phyloP scores from a whole-genome alignment of 2,113 vertebrate genomes.

The Buteo buteo region DNA sequence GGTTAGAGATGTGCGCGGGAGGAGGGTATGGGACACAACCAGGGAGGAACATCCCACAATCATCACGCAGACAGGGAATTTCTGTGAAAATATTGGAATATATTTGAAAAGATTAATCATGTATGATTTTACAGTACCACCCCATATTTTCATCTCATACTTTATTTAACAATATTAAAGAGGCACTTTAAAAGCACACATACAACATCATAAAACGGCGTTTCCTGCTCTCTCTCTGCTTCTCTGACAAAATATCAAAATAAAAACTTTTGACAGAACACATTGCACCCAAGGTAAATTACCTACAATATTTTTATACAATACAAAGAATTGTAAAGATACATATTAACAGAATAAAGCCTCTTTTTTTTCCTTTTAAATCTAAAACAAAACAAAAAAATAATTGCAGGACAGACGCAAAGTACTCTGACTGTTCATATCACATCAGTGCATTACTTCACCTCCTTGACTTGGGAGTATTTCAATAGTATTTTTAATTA shows the following conservation, averaged over 20 bases:
- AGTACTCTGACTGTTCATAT: constrained; percentile 80
- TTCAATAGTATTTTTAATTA: constrained; percentile 61
- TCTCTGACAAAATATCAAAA: constrained; percentile 91
- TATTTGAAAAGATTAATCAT: constrained; percentile 64
- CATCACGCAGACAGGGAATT: background rate
- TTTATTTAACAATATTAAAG: constrained; percentile 74
- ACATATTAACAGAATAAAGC: constrained; percentile 88
- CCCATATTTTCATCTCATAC: constrained; percentile 49
- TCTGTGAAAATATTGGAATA: constrained; percentile 74
- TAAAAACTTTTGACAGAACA: constrained; percentile 90
- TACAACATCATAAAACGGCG: constrained; percentile 79
- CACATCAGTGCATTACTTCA: constrained; percentile 89
- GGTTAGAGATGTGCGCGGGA: rapidly evolving
- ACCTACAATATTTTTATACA: constrained; percentile 89
- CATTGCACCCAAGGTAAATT: constrained; percentile 88
- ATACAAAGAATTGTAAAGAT: constrained; percentile 80
- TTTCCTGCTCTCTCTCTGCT: constrained; percentile 79
- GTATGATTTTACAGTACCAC: constrained; percentile 53
- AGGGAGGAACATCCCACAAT: background rate
- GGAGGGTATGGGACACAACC: background rate
- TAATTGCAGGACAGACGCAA: constrained; percentile 74
- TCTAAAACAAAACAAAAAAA: constrained; percentile 71
- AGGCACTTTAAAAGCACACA: constrained; percentile 84
- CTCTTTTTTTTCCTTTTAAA: constrained; percentile 81
- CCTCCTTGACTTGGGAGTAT: constrained; percentile 79